Evolutionary conservation across 1,140 invertebrate genomes (phyloP).

Genomic region (Ips typographus): DNA sequence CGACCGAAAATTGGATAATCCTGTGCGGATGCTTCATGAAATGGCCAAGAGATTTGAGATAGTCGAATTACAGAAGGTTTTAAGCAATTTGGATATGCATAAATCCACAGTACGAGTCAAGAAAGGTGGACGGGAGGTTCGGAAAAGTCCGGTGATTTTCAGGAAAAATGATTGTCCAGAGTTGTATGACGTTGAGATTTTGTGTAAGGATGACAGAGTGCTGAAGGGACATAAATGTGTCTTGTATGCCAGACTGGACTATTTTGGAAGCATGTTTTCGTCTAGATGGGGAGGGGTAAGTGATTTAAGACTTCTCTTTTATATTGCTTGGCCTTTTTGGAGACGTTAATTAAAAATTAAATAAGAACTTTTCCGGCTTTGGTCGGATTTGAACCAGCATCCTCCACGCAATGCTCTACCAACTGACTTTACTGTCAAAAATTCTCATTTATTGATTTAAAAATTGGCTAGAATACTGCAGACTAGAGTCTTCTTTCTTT

Average conservation of each 20-base stretch:
- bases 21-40: slow-evolving; percentile 61
- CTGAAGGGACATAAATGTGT: slow-evolving; percentile 73
- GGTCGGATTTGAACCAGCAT: no score
- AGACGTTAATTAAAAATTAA: no score
- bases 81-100: slow-evolving; percentile 52
- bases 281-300: slow-evolving; percentile 69
- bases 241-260: slow-evolving; percentile 69
- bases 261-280: slow-evolving; percentile 74
- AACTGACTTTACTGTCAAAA: no score
- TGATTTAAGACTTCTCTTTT: slow-evolving; percentile 4
- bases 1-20: slow-evolving; percentile 50
- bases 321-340: no score
- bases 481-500: no score
- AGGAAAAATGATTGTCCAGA: slow-evolving; percentile 54
- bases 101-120: slow-evolving; percentile 34
- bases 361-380: no score
- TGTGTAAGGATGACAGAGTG: slow-evolving; percentile 59
- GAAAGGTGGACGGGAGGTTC: slow-evolving; percentile 14
- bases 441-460: no score
- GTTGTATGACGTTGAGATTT: slow-evolving; percentile 63
- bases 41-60: slow-evolving; percentile 58
- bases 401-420: no score
- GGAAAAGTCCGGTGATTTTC: slow-evolving; percentile 29
- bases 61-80: slow-evolving; percentile 54
- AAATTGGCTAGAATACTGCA: no score